Base-by-base conservation (phyloP, 2,113 vertebrate species). In the Sylvilagus bachmani region DNA sequence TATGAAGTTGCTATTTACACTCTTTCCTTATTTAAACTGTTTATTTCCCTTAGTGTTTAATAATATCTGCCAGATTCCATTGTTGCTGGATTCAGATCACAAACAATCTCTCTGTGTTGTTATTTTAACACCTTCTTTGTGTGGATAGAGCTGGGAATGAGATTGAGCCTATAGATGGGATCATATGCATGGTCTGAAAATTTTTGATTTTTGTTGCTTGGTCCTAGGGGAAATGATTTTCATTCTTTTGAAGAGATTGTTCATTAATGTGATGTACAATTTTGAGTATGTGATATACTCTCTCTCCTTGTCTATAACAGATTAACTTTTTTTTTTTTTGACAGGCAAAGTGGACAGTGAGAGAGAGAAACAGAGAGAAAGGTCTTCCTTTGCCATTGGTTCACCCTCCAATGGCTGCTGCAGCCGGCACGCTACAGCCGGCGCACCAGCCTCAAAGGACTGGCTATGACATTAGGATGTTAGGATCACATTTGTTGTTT, bases 201-300 rank as follows among this genome's bases (percentile, higher is more conserved):
- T 33, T 14, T 2, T 61, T 8, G 4, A 80, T 89, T 78, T 73
- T 62, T 77, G 22, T 85, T 10, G 44, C 3, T 66, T 66, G 7
- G 4, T n/a, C 71, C 38, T 36, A 53, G 14, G 27, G 13, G 5
- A 82, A 90, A 90, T 0, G 2, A 93, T 81, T 90, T 95, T 95
- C 4, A 71, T 25, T 77, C 36, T 81, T 94, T 84, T 92, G 36
- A 77, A 87, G 27, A 85, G 31, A 1, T 81, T 84, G 21, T 49
- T 2, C 79, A 16, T 67, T 86, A 89, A 84, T 89, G 33, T 86
- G 86, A 86, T 62, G 31, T 82, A 90, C 84, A 84, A 55, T 92
- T 93, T 67, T 66, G 83, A 95, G 62, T 91, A 90, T 83, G 38
- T n/a, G 79, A 13, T 31, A 80, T 64, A 86, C 0, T 67, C 36